These are phyloP conservation scores for Chelonoidis abingdonii DNA, from an alignment of 2,113 vertebrate genomes.

Conservation along the genomic window DNA sequence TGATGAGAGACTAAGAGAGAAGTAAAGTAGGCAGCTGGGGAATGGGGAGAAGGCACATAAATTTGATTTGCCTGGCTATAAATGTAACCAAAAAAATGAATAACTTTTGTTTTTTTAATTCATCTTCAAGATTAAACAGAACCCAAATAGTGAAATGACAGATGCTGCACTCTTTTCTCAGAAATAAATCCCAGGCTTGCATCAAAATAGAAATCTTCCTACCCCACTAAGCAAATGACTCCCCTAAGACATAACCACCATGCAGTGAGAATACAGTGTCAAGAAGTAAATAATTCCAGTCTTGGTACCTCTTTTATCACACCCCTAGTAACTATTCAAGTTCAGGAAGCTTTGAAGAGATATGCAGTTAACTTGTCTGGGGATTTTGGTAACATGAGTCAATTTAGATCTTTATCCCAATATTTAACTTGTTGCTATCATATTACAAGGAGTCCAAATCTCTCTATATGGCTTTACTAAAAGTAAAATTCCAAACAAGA, in stretches of 20 bases:
- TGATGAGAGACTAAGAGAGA: not conserved
- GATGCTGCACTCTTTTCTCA: not conserved
- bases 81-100: not conserved
- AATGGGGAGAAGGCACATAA: slow-evolving; percentile 11
- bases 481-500: not conserved
- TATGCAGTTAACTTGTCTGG: not conserved
- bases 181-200: not conserved
- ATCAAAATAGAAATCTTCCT: not conserved
- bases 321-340: not conserved
- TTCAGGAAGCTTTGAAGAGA: not conserved
- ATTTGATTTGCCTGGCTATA: slow-evolving; percentile 2
- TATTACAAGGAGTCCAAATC: not conserved
- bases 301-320: not conserved
- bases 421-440: not conserved
- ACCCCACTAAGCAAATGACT: not conserved
- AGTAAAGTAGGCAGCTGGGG: slow-evolving; percentile 23
- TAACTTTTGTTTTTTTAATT: not conserved
- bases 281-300: not conserved
- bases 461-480: not conserved
- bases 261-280: not conserved
- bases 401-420: not conserved
- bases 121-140: slow-evolving; percentile 11
- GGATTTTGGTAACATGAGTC: not conserved
- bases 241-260: not conserved
- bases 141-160: not conserved